Percentiles rank a stretch among this genome's conserved stretches.
Evolutionary conservation across 2,113 vertebrate genomes (phyloP).

Genomic region (Microtus montanus): DNA sequence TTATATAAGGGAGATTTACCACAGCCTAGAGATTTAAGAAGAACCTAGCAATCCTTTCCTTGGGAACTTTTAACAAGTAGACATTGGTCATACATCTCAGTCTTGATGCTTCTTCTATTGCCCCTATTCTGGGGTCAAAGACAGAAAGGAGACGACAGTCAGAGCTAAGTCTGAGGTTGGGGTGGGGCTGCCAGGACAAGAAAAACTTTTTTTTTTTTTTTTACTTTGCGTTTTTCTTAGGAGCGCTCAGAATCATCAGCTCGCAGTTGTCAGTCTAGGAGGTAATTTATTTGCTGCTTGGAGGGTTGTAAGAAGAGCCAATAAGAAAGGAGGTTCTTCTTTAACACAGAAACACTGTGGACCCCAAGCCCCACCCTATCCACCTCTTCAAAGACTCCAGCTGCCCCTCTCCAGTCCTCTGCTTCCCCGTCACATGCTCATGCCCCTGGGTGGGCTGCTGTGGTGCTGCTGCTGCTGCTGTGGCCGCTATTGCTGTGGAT

Average conservation of each 20-base stretch:
- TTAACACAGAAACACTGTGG: slow-evolving; percentile 57
- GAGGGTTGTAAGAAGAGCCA: slow-evolving; percentile 40
- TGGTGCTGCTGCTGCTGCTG: slow-evolving; percentile 65
- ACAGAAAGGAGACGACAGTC: slow-evolving; percentile 18
- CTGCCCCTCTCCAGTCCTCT: slow-evolving; percentile 24
- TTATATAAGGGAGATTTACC: slow-evolving; percentile 53
- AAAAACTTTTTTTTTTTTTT: slow-evolving; percentile 46
- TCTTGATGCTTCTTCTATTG: background rate
- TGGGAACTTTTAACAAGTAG: slow-evolving; percentile 58
- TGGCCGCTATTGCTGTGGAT: slow-evolving; percentile 83
- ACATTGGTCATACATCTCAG: slow-evolving; percentile 16
- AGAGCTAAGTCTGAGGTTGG: slow-evolving; percentile 49
- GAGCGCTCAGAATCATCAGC: slow-evolving; percentile 52
- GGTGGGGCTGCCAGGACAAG: background rate
- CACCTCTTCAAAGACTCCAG: slow-evolving; percentile 63
- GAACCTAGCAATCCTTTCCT: slow-evolving; percentile 24
- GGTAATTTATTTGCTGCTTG: slow-evolving; percentile 51
- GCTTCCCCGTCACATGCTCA: slow-evolving; percentile 81
- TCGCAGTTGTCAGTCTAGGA: slow-evolving; percentile 36
- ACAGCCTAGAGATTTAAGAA: slow-evolving; percentile 57
- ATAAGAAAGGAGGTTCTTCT: slow-evolving; percentile 48
- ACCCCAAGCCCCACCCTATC: background rate
- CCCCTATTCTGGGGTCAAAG: slow-evolving; percentile 19
- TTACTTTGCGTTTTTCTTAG: slow-evolving; percentile 49
- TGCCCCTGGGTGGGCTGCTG: slow-evolving; percentile 85